A percentile compares a stretch with the other conserved stretches of the same genome.
Evolutionary conservation across 2,797 vertebrate genomes (phyloP).

Genomic region (Telmatherina bonti): DNA sequence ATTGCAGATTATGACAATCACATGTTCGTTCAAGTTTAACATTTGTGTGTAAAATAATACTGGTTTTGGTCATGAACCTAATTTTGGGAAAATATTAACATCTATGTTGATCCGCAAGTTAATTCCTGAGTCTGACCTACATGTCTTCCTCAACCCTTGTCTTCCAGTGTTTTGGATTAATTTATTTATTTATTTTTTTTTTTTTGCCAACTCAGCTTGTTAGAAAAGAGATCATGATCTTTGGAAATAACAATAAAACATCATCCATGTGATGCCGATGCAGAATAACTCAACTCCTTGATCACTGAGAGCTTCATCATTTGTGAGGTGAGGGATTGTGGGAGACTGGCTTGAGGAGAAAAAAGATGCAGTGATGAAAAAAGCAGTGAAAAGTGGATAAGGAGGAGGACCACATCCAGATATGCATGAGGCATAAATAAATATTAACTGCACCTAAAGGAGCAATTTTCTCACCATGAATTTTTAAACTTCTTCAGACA

Average conservation of each 20-base stretch:
- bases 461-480: conserved; percentile 82
- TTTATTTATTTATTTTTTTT: no score
- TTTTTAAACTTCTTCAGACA: conserved; percentile 77
- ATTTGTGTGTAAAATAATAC: no score
- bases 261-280: neutral
- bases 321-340: conserved; percentile 35
- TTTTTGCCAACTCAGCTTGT: no score
- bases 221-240: no score
- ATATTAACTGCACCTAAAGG: conserved; percentile 86
- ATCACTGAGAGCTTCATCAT: neutral
- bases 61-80: no score
- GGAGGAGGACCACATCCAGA: conserved; percentile 63
- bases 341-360: conserved; percentile 32
- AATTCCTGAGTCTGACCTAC: no score
- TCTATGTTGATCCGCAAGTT: no score
- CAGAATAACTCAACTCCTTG: conserved; percentile 16
- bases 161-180: no score
- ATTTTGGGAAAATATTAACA: no score
- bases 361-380: conserved; percentile 55
- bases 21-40: no score
- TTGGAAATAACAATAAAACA: neutral
- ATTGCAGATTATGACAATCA: no score
- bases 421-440: conserved; percentile 82
- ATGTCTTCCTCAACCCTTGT: no score
- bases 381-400: conserved; percentile 61